Evolutionary conservation across 2,797 vertebrate species (phyloP).

Genomic region (Enteromius anoplus): DNA sequence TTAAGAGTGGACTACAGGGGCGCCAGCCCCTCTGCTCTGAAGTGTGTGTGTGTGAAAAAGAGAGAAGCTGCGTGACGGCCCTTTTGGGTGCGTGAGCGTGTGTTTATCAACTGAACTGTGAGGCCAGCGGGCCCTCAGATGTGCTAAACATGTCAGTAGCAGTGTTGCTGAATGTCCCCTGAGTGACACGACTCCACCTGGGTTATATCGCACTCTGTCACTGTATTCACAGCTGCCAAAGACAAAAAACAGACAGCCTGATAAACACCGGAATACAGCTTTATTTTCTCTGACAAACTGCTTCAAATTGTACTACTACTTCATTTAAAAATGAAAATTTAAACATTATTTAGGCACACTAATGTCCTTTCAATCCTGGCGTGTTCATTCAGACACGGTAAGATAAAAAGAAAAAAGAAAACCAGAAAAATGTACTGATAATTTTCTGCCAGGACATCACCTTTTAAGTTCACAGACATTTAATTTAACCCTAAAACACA

Average conservation of each 20-base stretch:
- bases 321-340: background rate
- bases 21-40: slow-evolving; percentile 6
- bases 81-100: slow-evolving; percentile 2
- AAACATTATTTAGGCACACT: background rate
- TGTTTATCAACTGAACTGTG: slow-evolving; percentile 37
- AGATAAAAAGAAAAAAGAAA: background rate
- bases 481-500: background rate
- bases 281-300: slow-evolving; percentile 29
- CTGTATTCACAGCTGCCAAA: slow-evolving; percentile 30
- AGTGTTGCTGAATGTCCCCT: slow-evolving; percentile 38
- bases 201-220: slow-evolving; percentile 38
- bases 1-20: slow-evolving; percentile 18
- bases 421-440: background rate
- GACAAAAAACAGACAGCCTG: slow-evolving; percentile 12
- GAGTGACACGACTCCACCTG: slow-evolving; percentile 48
- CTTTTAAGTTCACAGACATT: background rate
- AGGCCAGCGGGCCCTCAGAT: slow-evolving; percentile 37
- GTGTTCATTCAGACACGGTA: background rate
- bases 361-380: background rate
- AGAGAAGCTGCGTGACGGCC: background rate
- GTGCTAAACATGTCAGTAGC: slow-evolving; percentile 42
- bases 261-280: slow-evolving; percentile 32
- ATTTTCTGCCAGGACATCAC: background rate
- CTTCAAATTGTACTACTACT: background rate
- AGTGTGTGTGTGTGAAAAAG: background rate